These are phyloP conservation scores for Drosophila dives DNA, from an alignment of 2,888 invertebrate species.

Conservation along the genomic window DNA sequence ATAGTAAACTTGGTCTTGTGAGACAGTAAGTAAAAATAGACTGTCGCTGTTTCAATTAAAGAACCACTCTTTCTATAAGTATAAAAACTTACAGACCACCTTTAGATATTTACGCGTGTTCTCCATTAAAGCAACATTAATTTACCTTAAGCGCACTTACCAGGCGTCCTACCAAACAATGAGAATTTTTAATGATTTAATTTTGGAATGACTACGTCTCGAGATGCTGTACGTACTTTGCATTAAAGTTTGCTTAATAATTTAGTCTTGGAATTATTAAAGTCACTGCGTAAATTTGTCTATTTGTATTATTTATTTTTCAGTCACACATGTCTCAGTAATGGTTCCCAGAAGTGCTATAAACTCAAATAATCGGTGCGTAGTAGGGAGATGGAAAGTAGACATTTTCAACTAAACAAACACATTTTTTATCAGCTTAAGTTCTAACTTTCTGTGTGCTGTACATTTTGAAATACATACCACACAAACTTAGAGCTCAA, in stretches of 20 bases:
- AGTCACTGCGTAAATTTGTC: neutral
- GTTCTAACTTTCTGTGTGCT: neutral
- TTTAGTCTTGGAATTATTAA: constrained; percentile 13
- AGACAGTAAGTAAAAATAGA: constrained; percentile 57
- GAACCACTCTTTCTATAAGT: constrained; percentile 25
- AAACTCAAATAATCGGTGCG: neutral
- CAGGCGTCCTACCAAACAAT: constrained; percentile 46
- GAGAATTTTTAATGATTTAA: constrained; percentile 61
- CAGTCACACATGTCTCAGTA: neutral
- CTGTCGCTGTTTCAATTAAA: constrained; percentile 56
- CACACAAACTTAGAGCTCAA: neutral
- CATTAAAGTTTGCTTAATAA: constrained; percentile 22
- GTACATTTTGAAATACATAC: neutral
- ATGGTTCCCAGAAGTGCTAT: neutral
- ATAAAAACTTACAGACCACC: constrained; percentile 12
- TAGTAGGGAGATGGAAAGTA: neutral
- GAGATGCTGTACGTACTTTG: constrained; percentile 25
- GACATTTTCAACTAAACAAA: neutral
- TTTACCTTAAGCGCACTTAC: constrained; percentile 55
- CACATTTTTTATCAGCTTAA: neutral
- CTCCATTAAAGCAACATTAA: constrained; percentile 65
- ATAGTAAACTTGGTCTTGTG: constrained; percentile 13
- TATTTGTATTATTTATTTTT: neutral
- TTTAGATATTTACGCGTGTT: constrained; percentile 67
- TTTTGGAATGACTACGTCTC: constrained; percentile 29